Evolutionary conservation across 2,113 vertebrate genomes (phyloP).

Genomic region (Megaptera novaeangliae): DNA sequence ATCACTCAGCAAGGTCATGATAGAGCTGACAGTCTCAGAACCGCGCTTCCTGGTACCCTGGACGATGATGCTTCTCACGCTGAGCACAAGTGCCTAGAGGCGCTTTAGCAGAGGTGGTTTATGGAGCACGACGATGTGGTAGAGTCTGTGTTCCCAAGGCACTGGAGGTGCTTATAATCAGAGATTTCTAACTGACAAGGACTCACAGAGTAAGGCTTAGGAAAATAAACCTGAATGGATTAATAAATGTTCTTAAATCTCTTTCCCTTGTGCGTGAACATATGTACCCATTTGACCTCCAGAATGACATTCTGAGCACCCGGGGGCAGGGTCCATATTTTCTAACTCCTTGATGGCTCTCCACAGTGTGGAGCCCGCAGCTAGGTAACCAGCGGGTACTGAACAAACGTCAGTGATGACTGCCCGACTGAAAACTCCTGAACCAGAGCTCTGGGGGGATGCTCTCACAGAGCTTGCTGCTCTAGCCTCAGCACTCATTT

Average conservation of each 20-base stretch:
- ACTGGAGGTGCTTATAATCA: background rate
- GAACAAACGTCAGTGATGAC: background rate
- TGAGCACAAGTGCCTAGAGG: background rate
- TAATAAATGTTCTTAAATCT: background rate
- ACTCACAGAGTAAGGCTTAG: background rate
- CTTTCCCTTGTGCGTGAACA: background rate
- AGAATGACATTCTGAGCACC: background rate
- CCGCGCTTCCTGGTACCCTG: background rate
- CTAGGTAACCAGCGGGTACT: background rate
- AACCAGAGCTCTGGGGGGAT: background rate
- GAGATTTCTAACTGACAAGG: background rate
- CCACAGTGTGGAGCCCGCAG: background rate
- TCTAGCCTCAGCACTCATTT: background rate
- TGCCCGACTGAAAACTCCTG: background rate
- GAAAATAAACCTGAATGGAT: slow-evolving; percentile 16
- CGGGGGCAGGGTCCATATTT: background rate
- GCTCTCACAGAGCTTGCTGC: background rate
- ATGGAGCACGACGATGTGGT: background rate
- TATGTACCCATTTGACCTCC: background rate
- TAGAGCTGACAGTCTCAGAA: background rate
- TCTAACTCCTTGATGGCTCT: background rate
- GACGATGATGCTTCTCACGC: background rate
- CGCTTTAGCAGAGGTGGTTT: background rate
- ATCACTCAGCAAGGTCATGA: background rate
- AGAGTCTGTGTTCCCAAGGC: background rate